A percentile compares a stretch with the other conserved stretches of the same genome.
phyloP scores from a whole-genome alignment of 2,797 vertebrate genomes.

The Helarctos malayanus region DNA sequence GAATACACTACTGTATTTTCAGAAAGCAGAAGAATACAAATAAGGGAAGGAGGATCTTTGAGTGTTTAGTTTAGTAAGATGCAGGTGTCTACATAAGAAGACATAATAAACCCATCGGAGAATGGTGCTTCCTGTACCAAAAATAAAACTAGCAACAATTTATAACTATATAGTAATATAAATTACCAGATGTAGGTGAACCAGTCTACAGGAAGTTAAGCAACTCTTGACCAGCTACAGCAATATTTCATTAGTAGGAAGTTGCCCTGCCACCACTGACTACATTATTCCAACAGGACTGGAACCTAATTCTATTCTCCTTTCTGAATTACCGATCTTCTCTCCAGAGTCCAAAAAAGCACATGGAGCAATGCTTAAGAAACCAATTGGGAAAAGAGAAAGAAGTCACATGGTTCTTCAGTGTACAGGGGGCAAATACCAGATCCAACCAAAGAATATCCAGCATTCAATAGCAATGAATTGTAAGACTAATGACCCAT shows the following conservation, averaged over 20 bases:
- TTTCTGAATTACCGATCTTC: slow-evolving; percentile 6
- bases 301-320: neutral
- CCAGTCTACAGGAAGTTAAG: neutral
- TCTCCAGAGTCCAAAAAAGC: slow-evolving; percentile 11
- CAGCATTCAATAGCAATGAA: neutral
- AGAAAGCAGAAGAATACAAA: slow-evolving; percentile 26
- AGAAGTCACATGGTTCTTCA: neutral
- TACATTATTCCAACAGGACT: neutral
- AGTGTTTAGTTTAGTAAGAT: slow-evolving; percentile 22
- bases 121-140: slow-evolving; percentile 26
- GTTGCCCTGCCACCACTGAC: neutral
- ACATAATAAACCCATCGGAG: neutral
- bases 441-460: slow-evolving; percentile 6
- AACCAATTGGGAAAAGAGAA: slow-evolving; percentile 19
- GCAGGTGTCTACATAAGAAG: neutral
- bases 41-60: neutral
- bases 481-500: neutral
- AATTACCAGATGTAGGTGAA: slow-evolving; percentile 1
- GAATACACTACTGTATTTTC: slow-evolving; percentile 33
- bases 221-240: neutral
- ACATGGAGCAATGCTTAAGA: slow-evolving; percentile 38
- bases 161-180: neutral
- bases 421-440: neutral
- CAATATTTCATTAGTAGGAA: slow-evolving; percentile 17
- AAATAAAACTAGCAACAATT: slow-evolving; percentile 19